phyloP scores from a whole-genome alignment of 2,797 vertebrate genomes.

The Atherinosoma microstoma region DNA sequence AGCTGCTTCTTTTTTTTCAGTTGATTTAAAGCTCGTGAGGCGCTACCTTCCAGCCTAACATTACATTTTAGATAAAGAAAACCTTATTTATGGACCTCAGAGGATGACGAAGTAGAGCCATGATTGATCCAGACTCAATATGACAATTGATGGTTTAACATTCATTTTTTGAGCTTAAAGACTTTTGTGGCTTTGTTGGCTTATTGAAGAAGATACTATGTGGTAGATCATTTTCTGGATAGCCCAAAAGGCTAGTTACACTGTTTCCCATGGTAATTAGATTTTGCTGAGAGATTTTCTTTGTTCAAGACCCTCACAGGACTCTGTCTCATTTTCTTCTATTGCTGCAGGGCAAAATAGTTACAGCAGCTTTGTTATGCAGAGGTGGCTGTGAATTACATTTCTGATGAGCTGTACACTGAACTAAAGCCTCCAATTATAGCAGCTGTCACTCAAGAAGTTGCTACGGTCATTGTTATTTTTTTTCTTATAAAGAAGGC shows the following conservation, averaged over 20 bases:
- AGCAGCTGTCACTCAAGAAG: conserved; percentile 27
- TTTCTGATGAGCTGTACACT: conserved; percentile 51
- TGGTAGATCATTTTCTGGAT: conserved; percentile 40
- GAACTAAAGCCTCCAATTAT: conserved; percentile 23
- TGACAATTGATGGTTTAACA: conserved; percentile 6
- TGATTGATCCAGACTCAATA: conserved; percentile 48
- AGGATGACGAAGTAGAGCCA: conserved; percentile 2
- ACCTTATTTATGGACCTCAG: conserved; percentile 22
- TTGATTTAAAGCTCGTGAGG: conserved; percentile 37
- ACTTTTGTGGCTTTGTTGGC: conserved; percentile 37
- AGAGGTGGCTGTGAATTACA: conserved; percentile 37
- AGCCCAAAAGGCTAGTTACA: conserved; percentile 21
- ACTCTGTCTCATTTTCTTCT: conserved; percentile 46
- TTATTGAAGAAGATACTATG: conserved; percentile 28
- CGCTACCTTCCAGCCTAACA: conserved; percentile 37
- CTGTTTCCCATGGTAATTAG: conserved; percentile 38
- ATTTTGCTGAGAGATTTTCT: conserved; percentile 58
- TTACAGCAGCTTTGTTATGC: conserved; percentile 35
- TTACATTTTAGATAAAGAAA: conserved; percentile 38
- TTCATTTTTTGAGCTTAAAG: conserved; percentile 25
- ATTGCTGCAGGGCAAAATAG: conserved; percentile 37
- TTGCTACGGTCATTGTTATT: background rate
- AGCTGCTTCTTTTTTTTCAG: conserved; percentile 10
- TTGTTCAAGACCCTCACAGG: conserved; percentile 41
- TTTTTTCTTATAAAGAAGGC: conserved; percentile 73